Percentiles rank a stretch among this genome's conserved stretches.
phyloP scores from a whole-genome alignment of 2,113 vertebrate genomes.

The Chlorocebus sabaeus region DNA sequence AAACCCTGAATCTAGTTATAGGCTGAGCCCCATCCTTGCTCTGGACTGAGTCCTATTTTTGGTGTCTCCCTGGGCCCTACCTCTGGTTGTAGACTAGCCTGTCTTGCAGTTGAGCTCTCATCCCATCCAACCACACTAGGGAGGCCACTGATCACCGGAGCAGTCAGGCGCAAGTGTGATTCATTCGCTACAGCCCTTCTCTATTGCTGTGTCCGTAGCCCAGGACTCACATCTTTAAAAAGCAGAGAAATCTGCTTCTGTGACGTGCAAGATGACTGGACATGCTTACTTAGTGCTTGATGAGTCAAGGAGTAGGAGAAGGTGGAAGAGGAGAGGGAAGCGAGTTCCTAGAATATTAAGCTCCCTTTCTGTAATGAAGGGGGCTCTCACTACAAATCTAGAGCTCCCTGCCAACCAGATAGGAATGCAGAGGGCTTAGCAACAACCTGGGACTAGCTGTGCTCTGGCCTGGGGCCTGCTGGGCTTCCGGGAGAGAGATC shows the following conservation, averaged over 20 bases:
- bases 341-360: not conserved
- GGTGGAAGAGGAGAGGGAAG: not conserved
- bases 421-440: not conserved
- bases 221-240: not conserved
- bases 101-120: not conserved
- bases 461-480: not conserved
- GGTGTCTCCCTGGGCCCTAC: not conserved
- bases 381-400: not conserved
- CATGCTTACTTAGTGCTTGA: not conserved
- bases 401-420: not conserved
- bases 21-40: not conserved
- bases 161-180: not conserved
- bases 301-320: not conserved
- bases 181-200: not conserved
- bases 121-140: not conserved
- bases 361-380: not conserved
- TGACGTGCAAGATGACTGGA: not conserved
- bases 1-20: not conserved
- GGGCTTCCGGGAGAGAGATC: not conserved
- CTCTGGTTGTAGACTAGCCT: not conserved
- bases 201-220: not conserved
- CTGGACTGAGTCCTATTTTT: not conserved
- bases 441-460: not conserved
- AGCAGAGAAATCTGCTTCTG: not conserved
- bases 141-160: not conserved